phyloP scores from a whole-genome alignment of 2,888 invertebrate species.

The Cosmorhoe ocellata region DNA sequence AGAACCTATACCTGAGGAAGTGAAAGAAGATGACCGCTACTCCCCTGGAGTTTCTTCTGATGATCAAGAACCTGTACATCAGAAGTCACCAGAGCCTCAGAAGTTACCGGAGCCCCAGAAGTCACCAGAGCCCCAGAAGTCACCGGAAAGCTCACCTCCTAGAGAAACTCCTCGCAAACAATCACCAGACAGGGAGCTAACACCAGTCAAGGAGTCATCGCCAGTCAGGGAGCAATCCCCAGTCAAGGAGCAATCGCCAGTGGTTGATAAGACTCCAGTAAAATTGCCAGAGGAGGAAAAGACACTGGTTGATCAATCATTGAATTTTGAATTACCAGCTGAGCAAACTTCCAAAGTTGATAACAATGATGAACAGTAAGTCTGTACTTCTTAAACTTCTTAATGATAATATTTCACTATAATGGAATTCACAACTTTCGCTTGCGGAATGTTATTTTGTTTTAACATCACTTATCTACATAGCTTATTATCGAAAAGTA shows the following conservation, averaged over 20 bases:
- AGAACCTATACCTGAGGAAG: conserved; percentile 55
- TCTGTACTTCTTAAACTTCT: conserved; percentile 5
- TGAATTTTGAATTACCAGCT: no score
- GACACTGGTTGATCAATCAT: background rate
- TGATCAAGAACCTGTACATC: background rate
- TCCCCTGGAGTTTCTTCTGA: conserved; percentile 33
- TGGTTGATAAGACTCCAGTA: background rate
- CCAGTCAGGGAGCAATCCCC: conserved; percentile 1
- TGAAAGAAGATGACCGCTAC: conserved; percentile 41
- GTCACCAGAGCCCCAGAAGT: background rate
- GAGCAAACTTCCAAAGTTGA: conserved; percentile 23
- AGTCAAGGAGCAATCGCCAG: no score
- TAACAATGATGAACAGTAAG: conserved; percentile 35
- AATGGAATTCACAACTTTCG: no score
- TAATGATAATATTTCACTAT: no score
- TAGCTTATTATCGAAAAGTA: no score
- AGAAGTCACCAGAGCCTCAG: conserved; percentile 4
- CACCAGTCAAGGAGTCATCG: background rate
- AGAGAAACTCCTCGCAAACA: background rate
- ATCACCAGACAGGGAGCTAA: background rate
- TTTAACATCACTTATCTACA: no score
- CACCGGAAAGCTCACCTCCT: conserved; percentile 1
- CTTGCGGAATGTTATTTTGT: no score
- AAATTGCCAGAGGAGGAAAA: background rate
- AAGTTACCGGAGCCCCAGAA: background rate